Evolutionary conservation across 2,113 vertebrate species (phyloP).

Genomic region (Machaerirhynchus nigripectus): DNA sequence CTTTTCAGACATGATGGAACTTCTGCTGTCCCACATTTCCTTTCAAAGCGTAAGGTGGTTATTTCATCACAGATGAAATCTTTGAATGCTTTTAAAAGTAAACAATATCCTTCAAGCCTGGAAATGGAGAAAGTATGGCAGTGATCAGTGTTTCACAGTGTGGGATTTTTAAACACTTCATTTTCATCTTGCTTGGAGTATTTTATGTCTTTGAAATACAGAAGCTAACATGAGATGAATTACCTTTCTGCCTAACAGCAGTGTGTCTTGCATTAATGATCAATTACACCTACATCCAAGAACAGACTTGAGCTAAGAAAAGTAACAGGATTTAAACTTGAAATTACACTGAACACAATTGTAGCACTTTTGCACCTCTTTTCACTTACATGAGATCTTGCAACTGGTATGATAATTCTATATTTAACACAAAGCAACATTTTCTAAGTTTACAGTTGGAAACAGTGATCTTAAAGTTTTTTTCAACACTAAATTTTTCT

Average conservation of each 20-base stretch:
- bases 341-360: background rate
- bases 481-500: background rate
- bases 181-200: slow-evolving; percentile 35
- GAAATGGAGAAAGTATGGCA: slow-evolving; percentile 37
- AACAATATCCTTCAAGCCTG: slow-evolving; percentile 40
- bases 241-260: background rate
- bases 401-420: background rate
- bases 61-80: slow-evolving; percentile 52
- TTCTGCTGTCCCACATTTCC: background rate
- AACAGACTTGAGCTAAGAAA: slow-evolving; percentile 4
- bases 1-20: background rate
- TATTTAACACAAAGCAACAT: background rate
- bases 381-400: background rate
- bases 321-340: slow-evolving; percentile 8
- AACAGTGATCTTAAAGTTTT: background rate
- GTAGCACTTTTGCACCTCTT: background rate
- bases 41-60: slow-evolving; percentile 12
- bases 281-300: slow-evolving; percentile 31
- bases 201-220: slow-evolving; percentile 39
- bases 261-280: slow-evolving; percentile 33
- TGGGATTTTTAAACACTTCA: slow-evolving; percentile 45
- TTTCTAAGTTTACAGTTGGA: background rate
- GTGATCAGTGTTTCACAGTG: slow-evolving; percentile 18
- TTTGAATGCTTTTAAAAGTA: slow-evolving; percentile 49
- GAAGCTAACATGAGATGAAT: background rate